Percentiles rank a stretch among this genome's conserved stretches.
phyloP scores from a whole-genome alignment of 2,113 vertebrate species.

The Saimiri boliviensis region DNA sequence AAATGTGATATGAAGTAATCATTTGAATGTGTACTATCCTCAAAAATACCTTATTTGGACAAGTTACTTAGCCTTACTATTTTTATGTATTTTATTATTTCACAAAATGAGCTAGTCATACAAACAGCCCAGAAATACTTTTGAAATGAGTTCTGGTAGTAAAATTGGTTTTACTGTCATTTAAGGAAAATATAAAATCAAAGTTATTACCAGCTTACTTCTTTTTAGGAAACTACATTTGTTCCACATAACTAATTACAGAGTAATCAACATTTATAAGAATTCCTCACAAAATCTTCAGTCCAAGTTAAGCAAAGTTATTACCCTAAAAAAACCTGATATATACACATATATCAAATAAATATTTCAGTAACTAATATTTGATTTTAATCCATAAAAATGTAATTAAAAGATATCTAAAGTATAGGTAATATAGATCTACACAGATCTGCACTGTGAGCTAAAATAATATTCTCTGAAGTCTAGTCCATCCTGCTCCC shows the following conservation, averaged over 20 bases:
- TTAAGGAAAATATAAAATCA: conserved; percentile 33
- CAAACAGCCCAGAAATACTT: conserved; percentile 63
- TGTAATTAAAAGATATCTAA: conserved; percentile 18
- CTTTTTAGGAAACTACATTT: not conserved
- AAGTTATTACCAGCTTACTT: not conserved
- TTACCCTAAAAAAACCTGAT: not conserved
- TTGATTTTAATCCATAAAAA: not conserved
- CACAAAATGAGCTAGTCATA: conserved; percentile 52
- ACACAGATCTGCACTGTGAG: not conserved
- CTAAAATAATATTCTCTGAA: conserved; percentile 9
- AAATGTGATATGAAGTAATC: not conserved
- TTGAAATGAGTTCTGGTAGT: conserved; percentile 22
- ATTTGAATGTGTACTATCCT: not conserved
- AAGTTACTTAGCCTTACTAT: conserved; percentile 55
- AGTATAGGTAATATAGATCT: not conserved
- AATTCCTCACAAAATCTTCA: not conserved
- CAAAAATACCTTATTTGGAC: conserved; percentile 55
- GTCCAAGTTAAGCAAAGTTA: not conserved
- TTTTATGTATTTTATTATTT: conserved; percentile 65
- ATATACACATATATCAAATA: not conserved
- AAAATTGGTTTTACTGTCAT: conserved; percentile 1
- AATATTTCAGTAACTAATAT: not conserved
- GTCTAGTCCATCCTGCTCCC: not conserved
- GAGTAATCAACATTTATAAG: not conserved
- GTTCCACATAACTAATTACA: not conserved